phyloP scores from a whole-genome alignment of 1,140 invertebrate species.

The Leptinotarsa defecta region DNA sequence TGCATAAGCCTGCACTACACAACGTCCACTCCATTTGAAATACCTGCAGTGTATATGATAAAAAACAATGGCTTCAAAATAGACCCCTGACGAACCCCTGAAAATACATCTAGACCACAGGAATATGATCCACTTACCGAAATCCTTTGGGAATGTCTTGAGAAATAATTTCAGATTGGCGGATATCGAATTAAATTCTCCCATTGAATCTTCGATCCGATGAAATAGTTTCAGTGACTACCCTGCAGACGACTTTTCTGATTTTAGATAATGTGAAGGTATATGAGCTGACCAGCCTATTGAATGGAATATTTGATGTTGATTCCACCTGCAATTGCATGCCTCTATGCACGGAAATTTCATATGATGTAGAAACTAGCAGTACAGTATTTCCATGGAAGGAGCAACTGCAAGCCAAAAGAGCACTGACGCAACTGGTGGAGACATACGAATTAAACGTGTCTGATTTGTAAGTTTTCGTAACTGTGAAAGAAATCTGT shows the following conservation, averaged over 20 bases:
- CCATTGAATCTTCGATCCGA: too few relatives aligned
- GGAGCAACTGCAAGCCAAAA: constrained; percentile 6
- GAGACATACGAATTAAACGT: not conserved
- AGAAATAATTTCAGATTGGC: too few relatives aligned
- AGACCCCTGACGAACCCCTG: too few relatives aligned
- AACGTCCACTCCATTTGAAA: too few relatives aligned
- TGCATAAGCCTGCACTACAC: too few relatives aligned
- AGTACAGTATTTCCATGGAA: constrained; percentile 60
- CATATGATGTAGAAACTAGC: constrained; percentile 68
- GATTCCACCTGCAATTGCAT: constrained; percentile 63
- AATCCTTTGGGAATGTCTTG: too few relatives aligned
- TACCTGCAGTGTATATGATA: too few relatives aligned
- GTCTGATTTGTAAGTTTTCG: not conserved
- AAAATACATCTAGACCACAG: too few relatives aligned
- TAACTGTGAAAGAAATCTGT: not conserved
- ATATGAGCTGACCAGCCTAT: not conserved
- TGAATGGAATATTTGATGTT: not conserved
- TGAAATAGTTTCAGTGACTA: not conserved
- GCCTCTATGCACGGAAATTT: constrained; percentile 67
- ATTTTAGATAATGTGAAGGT: not conserved
- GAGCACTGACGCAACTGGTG: not conserved
- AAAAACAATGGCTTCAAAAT: too few relatives aligned
- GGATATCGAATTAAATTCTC: too few relatives aligned
- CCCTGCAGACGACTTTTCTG: not conserved
- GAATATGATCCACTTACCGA: too few relatives aligned